A percentile compares a stretch with the other conserved stretches of the same genome.
These are phyloP conservation scores for Bergia sp. DNA, from an alignment of 92 coral and sea anemone genomes.

Conservation along the genomic window DNA sequence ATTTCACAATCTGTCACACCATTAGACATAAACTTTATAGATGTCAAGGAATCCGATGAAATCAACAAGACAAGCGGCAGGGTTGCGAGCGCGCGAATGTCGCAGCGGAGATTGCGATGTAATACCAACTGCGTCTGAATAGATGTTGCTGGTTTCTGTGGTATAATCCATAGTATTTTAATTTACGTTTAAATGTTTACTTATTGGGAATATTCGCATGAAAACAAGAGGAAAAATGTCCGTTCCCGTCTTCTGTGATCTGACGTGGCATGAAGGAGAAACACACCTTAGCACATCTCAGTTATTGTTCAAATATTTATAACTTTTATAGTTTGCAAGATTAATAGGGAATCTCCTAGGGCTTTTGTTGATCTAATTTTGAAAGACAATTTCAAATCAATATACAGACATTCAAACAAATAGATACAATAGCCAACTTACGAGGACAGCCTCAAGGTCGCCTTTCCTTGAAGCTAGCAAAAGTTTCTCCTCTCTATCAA, in stretches of 20 bases:
- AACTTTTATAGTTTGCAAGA: not conserved
- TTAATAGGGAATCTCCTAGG: not conserved
- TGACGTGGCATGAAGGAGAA: constrained; percentile 33
- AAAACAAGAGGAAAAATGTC: not conserved
- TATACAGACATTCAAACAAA: not conserved
- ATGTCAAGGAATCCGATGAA: not conserved
- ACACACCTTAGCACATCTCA: constrained; percentile 2
- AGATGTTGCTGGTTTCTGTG: not conserved
- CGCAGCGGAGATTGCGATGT: not conserved
- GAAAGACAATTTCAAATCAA: not conserved
- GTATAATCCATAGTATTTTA: not conserved
- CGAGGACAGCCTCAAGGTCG: constrained; percentile 78
- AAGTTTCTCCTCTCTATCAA: constrained; percentile 87
- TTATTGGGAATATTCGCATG: not conserved
- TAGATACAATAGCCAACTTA: constrained; percentile 61
- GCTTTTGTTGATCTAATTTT: not conserved
- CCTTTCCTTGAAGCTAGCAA: constrained; percentile 91
- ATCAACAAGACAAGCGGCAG: not conserved
- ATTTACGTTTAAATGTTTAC: not conserved
- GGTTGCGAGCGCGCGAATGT: not conserved
- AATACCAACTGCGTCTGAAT: not conserved
- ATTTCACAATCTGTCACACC: not conserved
- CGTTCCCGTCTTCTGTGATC: constrained; percentile 1
- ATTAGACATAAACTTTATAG: not conserved
- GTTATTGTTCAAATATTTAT: not conserved